Evolutionary conservation across 1,140 invertebrate genomes (phyloP), one percentile per base, ranked within the genome.

Genomic region (Bombus haemorrhoidalis): DNA sequence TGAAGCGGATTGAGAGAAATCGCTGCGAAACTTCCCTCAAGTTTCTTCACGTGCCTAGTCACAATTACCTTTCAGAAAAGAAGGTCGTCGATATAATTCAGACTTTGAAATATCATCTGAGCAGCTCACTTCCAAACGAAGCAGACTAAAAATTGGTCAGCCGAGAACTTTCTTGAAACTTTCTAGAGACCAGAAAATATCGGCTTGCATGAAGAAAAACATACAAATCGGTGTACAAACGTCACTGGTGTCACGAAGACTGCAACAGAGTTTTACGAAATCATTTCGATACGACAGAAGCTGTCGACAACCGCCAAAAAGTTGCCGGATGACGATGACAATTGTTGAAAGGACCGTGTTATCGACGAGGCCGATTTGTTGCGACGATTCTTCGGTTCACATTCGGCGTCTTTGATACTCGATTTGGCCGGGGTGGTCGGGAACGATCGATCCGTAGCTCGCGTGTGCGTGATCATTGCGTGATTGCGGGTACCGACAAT

Each of bases 401-500:
- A 91, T 91, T 92, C 90, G 91, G 90, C 83, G 41, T 81, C 91
- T 92, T 93, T 93, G 91, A 91, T 89, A 74, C 57, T 72, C 62
- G 68, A 78, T 9, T 64, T 64, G 81, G 53, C 71, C 76, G 73
- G 81, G 87, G 83, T 88, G 75, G 68, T 88, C 89, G 74, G 81
- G 77, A 83, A 89, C 84, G 90, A 89, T 91, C 91, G 88, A 89
- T 86, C 73, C 47, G 41, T 66, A 72, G 59, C 62, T 57, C 68
- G 90, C 85, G 81, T 89, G 90, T 89, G 87, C 90, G 68, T 78
- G 86, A 90, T 90, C 89, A 87, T 90, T 89, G 90, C 87, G 83
- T 83, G 87, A 89, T 89, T 90, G 90, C 90, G 85, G 90, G 89
- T 91, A 91, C 91, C 91, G 92, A 93, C 93, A 95, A 95, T 94